These are phyloP conservation scores for Drosophila mayri DNA, from an alignment of 1,140 invertebrate genomes.

Conservation along the genomic window DNA sequence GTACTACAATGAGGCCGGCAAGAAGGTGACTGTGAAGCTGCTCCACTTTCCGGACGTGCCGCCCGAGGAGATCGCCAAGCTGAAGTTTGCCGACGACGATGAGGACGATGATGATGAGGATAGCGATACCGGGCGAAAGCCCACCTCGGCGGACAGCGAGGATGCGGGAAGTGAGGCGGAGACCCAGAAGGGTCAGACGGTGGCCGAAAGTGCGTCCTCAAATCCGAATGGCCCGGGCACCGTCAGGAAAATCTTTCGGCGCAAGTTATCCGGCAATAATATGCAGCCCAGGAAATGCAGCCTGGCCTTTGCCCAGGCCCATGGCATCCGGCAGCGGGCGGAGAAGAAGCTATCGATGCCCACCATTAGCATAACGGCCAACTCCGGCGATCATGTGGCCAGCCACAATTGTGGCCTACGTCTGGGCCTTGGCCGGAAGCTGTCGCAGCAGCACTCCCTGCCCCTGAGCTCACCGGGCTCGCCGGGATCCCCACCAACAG, in stretches of 20 bases:
- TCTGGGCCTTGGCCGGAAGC: constrained; percentile 36
- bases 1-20: constrained; percentile 83
- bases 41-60: constrained; percentile 80
- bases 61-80: constrained; percentile 78
- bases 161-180: constrained; percentile 55
- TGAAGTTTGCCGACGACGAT: constrained; percentile 72
- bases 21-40: constrained; percentile 81
- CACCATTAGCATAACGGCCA: constrained; percentile 73
- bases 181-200: constrained; percentile 2
- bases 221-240: neutral
- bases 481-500: constrained; percentile 4
- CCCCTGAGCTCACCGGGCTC: constrained; percentile 20
- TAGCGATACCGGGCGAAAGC: constrained; percentile 3
- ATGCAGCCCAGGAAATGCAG: constrained; percentile 77
- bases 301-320: constrained; percentile 82
- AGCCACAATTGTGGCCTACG: constrained; percentile 19
- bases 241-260: constrained; percentile 71
- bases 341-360: constrained; percentile 77
- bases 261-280: constrained; percentile 71
- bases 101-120: constrained; percentile 43
- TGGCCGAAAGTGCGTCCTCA: neutral
- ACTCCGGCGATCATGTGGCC: constrained; percentile 57
- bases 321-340: constrained; percentile 70
- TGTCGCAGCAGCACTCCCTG: constrained; percentile 53
- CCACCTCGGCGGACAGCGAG: constrained; percentile 48